Base-by-base conservation (phyloP, 2,113 vertebrate species). In the Daboia siamensis region DNA sequence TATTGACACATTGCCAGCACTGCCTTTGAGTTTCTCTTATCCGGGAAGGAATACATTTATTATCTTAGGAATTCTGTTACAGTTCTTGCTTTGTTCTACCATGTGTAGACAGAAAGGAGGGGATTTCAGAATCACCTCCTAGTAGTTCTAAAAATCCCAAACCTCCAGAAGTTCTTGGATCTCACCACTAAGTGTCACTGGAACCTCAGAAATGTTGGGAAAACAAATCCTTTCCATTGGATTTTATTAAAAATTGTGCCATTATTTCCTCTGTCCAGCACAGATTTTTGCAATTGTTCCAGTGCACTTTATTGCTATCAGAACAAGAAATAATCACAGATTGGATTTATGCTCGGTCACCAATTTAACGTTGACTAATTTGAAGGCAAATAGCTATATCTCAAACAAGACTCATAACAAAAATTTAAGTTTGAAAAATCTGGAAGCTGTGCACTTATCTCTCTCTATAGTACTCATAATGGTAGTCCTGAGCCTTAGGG, bases 151-250 rank as follows among this genome's bases (percentile, higher is more conserved):
- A 61, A 33, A 8, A 90, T 52, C 23, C 8, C 87, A 89, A 48
- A n/a, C 23, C 20, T 20, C 12, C 54, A 39, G 54, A n/a, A 61
- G 44, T 90, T 89, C 7, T 51, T 10, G 39, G 46, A 39, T n/a
- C 44, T 92, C 21, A 39, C 87, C 92, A 92, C 69, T 46, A 90
- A 74, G 54, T 61, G 92, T 92, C 92, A 26, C 55, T 52, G 8
- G 17, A 89, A 24, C 29, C 88, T 44, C 59, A 33, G 29, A 29
- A 24, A 44, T 91, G 15, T 54, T 24, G 55, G 26, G 11, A 12
- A 84, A n/a, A 89, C 44, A 5, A 48, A 24, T 56, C n/a, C 54
- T 89, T n/a, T 26, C 20, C 13, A 12, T 12, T 52, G 21, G 21
- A 44, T 11, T 52, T 29, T 92, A 33, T 89, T 26, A 12, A 12